Base-by-base conservation (phyloP, 2,113 vertebrate genomes). In the Petromus typicus region DNA sequence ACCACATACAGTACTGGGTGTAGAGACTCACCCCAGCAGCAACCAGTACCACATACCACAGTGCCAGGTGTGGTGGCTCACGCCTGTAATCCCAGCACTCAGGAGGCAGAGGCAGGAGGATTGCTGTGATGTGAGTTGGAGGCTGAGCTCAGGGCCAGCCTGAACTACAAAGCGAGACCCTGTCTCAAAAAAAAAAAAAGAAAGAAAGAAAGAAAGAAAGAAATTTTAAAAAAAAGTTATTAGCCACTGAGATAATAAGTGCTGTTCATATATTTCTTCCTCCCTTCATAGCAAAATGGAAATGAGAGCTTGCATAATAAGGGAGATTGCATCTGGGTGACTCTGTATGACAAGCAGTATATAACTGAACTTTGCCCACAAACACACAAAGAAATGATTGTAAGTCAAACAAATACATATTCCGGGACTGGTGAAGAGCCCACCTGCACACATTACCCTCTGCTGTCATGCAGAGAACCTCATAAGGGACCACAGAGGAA, bases 281-380 rank as follows among this genome's bases (percentile, higher is more conserved):
- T 27, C 56, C 69, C 56, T 96, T 89, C 81, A 76, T 97, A 99
- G 99, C 98, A 98, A 98, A 98, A 91, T 73, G 98, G 99, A 97
- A 99, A 99, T 96, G 98, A 99, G 48, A 99, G 97, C 57, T 97
- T 99, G 82, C 90, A 99, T 96, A 98, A 99, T 95, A 99, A 99
- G 97, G 98, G 97, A 93, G 98, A 98, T 34, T 97, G 98, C 95
- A 98, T 99, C 95, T 98, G 99, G 97, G 98, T 98, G 90, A 98
- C 98, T 86, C 98, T 99, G 93, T 98, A 97, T 88, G 98, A 99
- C 3, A 98, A 98, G 80, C 98, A 99, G 95, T 98, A 98, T 96
- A 97, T 99, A 91, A 98, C 98, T 27, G 98, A 98, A 76, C 98
- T 99, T 76, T 99, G 98, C 93, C 98, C 99, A 97, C 98, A 98